Conservation (phyloP, 2,797 vertebrate genomes). For the Propithecus deckenii region DNA sequence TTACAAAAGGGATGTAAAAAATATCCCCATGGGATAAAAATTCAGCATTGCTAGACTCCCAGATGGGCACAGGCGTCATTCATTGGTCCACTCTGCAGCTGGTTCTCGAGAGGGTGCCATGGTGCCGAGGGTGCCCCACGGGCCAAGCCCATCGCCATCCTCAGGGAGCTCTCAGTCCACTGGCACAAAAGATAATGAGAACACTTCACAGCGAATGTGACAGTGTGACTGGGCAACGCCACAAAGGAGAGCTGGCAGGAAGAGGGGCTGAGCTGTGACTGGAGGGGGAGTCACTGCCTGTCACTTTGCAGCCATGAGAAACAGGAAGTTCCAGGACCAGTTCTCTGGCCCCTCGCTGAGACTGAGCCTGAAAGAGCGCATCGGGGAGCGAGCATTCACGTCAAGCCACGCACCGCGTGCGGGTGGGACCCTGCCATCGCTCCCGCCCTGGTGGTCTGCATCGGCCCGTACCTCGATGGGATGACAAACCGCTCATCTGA, state of each 20-base stretch:
- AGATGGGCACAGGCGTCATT: not conserved
- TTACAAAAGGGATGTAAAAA: not conserved
- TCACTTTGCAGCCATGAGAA: not conserved
- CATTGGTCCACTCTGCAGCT: not conserved
- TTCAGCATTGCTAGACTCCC: not conserved
- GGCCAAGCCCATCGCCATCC: not conserved
- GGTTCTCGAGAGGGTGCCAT: fast-evolving
- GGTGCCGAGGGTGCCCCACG: not conserved
- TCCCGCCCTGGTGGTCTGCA: not conserved
- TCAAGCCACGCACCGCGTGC: fast-evolving
- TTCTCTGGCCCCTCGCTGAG: fast-evolving
- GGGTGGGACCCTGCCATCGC: not conserved
- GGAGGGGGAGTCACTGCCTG: not conserved
- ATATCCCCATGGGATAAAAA: not conserved
- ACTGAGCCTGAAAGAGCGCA: not conserved
- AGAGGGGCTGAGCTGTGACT: not conserved
- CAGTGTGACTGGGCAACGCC: not conserved
- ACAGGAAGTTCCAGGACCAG: not conserved
- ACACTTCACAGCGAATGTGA: not conserved
- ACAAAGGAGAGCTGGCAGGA: not conserved
- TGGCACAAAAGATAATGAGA: not conserved
- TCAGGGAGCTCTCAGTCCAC: not conserved
- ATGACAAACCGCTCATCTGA: not conserved
- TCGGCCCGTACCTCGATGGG: fast-evolving
- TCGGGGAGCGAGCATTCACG: not conserved